Percentiles rank a stretch among this genome's conserved stretches.
These are phyloP conservation scores for Pampus argenteus DNA, from an alignment of 2,797 vertebrate species.

Conservation along the genomic window DNA sequence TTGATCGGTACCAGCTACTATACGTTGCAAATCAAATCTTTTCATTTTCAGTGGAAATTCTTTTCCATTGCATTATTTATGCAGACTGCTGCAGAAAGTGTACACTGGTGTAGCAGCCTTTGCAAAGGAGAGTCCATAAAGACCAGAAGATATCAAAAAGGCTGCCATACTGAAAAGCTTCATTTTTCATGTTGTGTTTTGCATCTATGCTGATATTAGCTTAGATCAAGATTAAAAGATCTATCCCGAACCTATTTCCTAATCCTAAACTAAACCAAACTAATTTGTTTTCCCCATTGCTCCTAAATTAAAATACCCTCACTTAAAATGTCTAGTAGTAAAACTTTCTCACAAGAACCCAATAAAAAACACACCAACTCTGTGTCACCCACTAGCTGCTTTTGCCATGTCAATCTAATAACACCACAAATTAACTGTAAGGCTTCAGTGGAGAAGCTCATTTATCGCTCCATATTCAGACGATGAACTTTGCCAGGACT, in stretches of 20 bases:
- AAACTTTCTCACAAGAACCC: not conserved
- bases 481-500: constrained; percentile 36
- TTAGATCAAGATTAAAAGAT: too few relatives aligned
- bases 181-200: too few relatives aligned
- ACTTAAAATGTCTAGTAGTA: not conserved
- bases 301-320: not conserved
- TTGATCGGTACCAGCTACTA: not conserved
- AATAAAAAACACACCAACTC: not conserved
- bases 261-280: not conserved
- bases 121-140: not conserved
- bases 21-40: not conserved
- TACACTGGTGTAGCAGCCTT: not conserved
- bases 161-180: too few relatives aligned
- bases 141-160: too few relatives aligned
- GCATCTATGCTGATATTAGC: too few relatives aligned
- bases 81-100: not conserved
- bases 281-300: not conserved
- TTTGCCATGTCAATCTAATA: constrained; percentile 43
- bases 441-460: constrained; percentile 52
- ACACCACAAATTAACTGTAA: constrained; percentile 47
- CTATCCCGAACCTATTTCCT: not conserved
- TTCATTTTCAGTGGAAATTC: not conserved
- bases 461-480: constrained; percentile 52
- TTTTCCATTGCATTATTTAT: not conserved
- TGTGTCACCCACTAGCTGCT: constrained; percentile 13